Evolutionary conservation across 2,113 vertebrate genomes (phyloP), one percentile per base, ranked within the genome.

Genomic region (Sarotherodon lohbergeri): DNA sequence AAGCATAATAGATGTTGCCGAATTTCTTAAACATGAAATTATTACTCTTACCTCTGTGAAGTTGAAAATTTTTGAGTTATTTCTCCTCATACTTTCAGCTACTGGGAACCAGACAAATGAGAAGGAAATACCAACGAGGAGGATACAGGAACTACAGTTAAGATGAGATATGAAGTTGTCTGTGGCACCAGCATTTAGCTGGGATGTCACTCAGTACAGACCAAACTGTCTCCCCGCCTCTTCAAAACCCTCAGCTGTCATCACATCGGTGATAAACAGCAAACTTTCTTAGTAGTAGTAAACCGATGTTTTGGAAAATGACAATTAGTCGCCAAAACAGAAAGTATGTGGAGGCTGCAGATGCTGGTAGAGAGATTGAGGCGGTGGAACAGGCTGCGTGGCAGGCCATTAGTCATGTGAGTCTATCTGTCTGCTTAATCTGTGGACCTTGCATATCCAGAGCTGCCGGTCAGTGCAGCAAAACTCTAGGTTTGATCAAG

Each of bases 41-140:
- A 79, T 56, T 5, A 78, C 4, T 22, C 92, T 94, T 95, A 95
- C 95, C 95, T 95, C 93, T 0, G 83, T 82, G 82, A 90, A 86
- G 92, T 39, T 78, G 80, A 94, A 94, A n/a, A 91, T 16, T 84
- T 91, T 94, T 5, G 90, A 93, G 84, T 89, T 92, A 86, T 86
- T 94, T 93, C 91, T 90, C 80, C 80, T 91, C 92, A 95, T 94
- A 27, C 11, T 92, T 78, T 81, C 59, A 83, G 91, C 79, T 29
- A 39, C 85, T 88, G 66, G 56, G 50, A 87, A 82, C 87, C 34
- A 86, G 73, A 85, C 80, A 89, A 86, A 80, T 52, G 63, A 57
- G 50, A 82, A 88, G 85, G 92, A 93, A 93, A 91, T 90, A 12
- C 91, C 90, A 89, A 48, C 4, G 78, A 63, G 83, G 81, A 86